phyloP scores from a whole-genome alignment of 2,888 invertebrate genomes.

The Papilio protenor region DNA sequence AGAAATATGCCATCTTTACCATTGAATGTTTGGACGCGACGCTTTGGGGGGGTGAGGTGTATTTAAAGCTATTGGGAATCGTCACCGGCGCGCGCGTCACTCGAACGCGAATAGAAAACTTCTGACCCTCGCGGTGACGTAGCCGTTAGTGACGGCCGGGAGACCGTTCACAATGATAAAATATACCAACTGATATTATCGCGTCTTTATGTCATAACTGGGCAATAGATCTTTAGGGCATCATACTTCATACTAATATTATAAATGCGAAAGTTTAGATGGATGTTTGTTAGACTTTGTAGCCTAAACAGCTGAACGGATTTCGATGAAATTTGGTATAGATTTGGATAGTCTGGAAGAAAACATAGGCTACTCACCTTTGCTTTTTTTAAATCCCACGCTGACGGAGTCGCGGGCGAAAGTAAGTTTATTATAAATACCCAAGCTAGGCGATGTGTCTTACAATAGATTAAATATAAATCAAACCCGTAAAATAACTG shows the following conservation, averaged over 20 bases:
- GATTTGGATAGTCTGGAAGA: no score
- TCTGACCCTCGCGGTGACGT: conserved; percentile 77
- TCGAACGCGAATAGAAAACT: conserved; percentile 77
- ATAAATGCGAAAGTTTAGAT: no score
- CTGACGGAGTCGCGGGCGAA: no score
- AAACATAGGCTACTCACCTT: no score
- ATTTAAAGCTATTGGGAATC: conserved; percentile 66
- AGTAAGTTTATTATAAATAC: no score
- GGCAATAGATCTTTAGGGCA: background rate
- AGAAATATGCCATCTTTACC: background rate
- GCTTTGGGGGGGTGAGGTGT: conserved; percentile 53
- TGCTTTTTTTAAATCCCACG: no score
- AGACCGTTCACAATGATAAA: conserved; percentile 56
- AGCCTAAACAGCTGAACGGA: no score
- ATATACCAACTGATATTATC: background rate
- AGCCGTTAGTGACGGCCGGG: conserved; percentile 61
- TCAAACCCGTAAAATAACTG: background rate
- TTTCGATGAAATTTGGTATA: no score
- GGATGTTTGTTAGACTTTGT: no score
- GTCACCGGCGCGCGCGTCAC: conserved; percentile 80
- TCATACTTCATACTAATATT: no score
- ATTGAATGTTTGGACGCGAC: conserved; percentile 52
- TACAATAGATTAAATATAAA: no score
- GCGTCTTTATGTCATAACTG: background rate
- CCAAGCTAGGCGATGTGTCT: no score